Evolutionary conservation across 2,113 vertebrate genomes (phyloP), one percentile per base, ranked within the genome.

Genomic region (Carassius gibelio): DNA sequence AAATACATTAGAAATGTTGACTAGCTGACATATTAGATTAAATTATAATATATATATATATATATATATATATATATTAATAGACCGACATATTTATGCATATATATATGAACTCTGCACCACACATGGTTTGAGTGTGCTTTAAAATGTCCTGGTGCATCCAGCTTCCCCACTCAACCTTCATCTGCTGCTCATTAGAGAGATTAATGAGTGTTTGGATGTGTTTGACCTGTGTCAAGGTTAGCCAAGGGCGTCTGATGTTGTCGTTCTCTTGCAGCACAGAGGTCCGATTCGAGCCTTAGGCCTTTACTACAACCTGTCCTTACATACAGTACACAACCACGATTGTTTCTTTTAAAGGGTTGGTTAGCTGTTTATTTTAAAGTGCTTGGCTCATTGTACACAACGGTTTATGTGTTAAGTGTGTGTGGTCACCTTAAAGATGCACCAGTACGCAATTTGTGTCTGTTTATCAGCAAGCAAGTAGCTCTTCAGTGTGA

Each of bases 391-490:
- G 52, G 11, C 6, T 0, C 1, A 21, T 79, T 79, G 5, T 7
- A 61, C 19, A 38, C 30, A 34, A 10, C 0, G 34, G 34, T 64
- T 48, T 45, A 64, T 2, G 30, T 48, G 9, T 61, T n/a, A 0
- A 48, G 36, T 62, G 36, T 80, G n/a, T 64, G 59, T 62, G 64
- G 64, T 80, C 77, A 81, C 42, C 59, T 81, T 61, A 59, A 66
- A 62, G 61, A 81, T 11, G 38, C 76, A 79, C 19, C 19, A 38
- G 19, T 19, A 42, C 42, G n/a, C 23, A 66, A 66, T 30, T 19
- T 66, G 7, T 50, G 42, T 48, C 68, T 81, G 42, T 81, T 26
- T 81, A 62, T 79, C 36, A 62, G 5, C 10, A 21, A 45, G n/a
- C 42, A 2, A 17, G 10, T 23, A 5, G 68, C 30, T 48, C n/a